phyloP scores from a whole-genome alignment of 2,113 vertebrate genomes.

The Gopherus flavomarginatus region DNA sequence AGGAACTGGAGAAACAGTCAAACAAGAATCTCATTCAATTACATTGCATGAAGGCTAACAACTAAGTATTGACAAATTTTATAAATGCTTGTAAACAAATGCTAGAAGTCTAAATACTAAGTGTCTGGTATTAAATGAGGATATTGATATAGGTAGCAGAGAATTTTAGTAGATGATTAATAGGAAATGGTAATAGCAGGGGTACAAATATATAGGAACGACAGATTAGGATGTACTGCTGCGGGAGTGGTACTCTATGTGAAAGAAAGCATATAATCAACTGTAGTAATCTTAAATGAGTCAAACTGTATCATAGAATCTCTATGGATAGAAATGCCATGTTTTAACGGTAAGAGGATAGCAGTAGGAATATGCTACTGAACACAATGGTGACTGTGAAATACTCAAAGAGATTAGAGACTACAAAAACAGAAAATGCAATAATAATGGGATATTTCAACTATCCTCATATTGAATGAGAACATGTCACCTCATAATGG shows the following conservation, averaged over 20 bases:
- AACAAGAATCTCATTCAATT: background rate
- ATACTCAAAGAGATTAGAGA: background rate
- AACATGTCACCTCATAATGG: background rate
- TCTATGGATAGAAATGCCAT: background rate
- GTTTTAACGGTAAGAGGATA: background rate
- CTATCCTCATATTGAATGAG: background rate
- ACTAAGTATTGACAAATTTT: background rate
- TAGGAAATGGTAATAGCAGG: background rate
- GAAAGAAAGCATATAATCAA: too few relatives aligned
- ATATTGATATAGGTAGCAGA: background rate
- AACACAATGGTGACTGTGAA: background rate
- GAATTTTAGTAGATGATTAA: background rate
- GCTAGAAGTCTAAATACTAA: background rate
- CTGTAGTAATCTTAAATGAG: background rate
- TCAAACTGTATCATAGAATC: background rate
- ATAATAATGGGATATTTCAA: background rate
- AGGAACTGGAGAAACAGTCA: background rate
- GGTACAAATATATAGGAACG: background rate
- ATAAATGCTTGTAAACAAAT: background rate
- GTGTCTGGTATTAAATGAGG: background rate
- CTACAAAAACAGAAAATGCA: background rate
- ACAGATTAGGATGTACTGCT: too few relatives aligned
- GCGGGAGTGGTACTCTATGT: too few relatives aligned
- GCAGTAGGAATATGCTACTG: background rate
- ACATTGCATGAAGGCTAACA: background rate